Conservation (phyloP, 2,888 invertebrate species). For the Laothoe populi region DNA sequence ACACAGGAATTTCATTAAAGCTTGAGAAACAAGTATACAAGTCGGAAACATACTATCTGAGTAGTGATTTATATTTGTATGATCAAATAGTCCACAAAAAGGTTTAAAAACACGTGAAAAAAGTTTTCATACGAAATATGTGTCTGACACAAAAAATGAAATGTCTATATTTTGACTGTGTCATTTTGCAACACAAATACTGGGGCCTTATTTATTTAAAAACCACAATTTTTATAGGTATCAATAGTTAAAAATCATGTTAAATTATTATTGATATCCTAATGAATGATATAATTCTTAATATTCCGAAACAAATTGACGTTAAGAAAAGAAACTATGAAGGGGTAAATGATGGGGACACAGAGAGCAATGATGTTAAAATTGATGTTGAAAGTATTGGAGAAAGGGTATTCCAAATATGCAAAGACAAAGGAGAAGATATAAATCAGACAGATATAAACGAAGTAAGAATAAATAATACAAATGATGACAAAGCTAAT, state of each 20-base stretch:
- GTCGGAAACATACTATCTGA: no score
- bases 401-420: not conserved
- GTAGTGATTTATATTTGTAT: no score
- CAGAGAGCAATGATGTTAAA: not conserved
- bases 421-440: not conserved
- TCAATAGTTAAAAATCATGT: not conserved
- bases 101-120: not conserved
- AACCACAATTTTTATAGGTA: not conserved
- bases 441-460: not conserved
- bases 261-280: not conserved
- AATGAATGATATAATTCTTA: not conserved
- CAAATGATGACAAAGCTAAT: not conserved
- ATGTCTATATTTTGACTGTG: not conserved
- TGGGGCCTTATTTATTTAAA: not conserved
- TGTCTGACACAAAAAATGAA: not conserved
- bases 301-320: not conserved
- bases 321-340: not conserved
- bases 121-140: not conserved
- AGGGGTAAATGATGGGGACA: not conserved
- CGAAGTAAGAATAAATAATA: not conserved
- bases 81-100: no score
- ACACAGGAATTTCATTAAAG: no score
- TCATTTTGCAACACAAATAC: not conserved
- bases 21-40: no score
- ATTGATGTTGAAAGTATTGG: constrained; percentile 2